phyloP scores from a whole-genome alignment of 1,140 invertebrate genomes.

The Pararge aegeria region DNA sequence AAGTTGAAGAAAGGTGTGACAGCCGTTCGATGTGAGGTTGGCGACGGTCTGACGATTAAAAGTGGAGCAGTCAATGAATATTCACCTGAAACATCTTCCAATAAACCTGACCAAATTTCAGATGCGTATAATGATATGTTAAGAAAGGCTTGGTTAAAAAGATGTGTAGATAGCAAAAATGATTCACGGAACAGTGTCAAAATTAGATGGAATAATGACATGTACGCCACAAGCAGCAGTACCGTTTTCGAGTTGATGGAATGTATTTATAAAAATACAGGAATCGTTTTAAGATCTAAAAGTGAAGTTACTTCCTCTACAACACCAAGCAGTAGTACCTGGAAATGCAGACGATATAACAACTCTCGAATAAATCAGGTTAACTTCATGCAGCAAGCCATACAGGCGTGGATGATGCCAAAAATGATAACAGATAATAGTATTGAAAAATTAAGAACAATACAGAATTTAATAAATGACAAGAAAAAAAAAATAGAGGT shows the following conservation, averaged over 20 bases:
- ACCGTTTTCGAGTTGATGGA: constrained; percentile 59
- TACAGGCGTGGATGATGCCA: constrained; percentile 65
- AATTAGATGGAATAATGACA: constrained; percentile 58
- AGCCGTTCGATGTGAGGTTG: constrained; percentile 55
- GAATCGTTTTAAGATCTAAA: constrained; percentile 42
- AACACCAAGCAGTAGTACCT: background rate
- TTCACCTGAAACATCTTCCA: constrained; percentile 9
- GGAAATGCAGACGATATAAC: constrained; percentile 34
- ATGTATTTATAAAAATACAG: constrained; percentile 49
- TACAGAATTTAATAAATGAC: constrained; percentile 13
- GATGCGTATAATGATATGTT: constrained; percentile 36
- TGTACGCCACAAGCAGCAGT: constrained; percentile 55
- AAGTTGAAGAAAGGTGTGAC: constrained; percentile 51
- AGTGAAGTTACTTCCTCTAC: constrained; percentile 39
- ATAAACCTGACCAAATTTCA: constrained; percentile 5
- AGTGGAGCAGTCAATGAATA: constrained; percentile 33
- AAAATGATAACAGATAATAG: constrained; percentile 39
- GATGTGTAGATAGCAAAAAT: constrained; percentile 39
- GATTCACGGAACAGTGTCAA: constrained; percentile 51
- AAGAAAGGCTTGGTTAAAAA: constrained; percentile 48
- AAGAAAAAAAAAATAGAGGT: constrained; percentile 35
- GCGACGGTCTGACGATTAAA: constrained; percentile 53
- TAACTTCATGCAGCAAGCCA: constrained; percentile 50
- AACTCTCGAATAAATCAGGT: constrained; percentile 31
- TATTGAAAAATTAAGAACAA: constrained; percentile 13